Conservation (phyloP, 2,797 vertebrate species). For the Brachymystax lenok region DNA sequence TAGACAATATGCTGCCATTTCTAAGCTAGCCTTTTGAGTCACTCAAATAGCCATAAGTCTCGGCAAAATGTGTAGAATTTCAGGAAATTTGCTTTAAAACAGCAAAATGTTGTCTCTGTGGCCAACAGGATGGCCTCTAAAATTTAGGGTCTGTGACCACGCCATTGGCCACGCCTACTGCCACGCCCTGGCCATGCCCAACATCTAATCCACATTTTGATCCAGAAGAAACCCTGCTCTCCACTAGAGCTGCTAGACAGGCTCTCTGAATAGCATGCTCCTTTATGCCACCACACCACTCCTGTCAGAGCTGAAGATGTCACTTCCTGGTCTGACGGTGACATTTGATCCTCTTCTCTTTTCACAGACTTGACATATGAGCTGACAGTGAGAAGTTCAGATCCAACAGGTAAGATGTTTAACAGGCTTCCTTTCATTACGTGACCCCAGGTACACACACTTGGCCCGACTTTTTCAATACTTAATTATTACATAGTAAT, state of each 20-base stretch:
- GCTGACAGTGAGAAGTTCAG: slow-evolving; percentile 89
- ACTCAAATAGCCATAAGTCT: too few relatives aligned
- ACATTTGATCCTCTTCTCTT: slow-evolving; percentile 32
- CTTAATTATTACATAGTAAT: background rate
- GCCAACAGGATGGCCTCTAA: too few relatives aligned
- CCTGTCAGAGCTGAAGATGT: background rate
- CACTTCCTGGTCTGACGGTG: background rate
- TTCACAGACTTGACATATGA: slow-evolving; percentile 93
- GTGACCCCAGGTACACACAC: slow-evolving; percentile 8
- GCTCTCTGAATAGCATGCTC: slow-evolving; percentile 19
- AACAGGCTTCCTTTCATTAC: slow-evolving; percentile 1
- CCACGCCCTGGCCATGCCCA: slow-evolving; percentile 21
- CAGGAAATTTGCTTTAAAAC: too few relatives aligned
- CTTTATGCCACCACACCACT: slow-evolving; percentile 11
- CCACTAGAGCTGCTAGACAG: background rate
- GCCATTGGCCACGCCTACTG: slow-evolving; percentile 13
- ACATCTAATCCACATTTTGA: slow-evolving; percentile 17
- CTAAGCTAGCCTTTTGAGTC: slow-evolving; percentile 9
- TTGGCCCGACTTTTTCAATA: background rate
- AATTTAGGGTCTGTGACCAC: too few relatives aligned
- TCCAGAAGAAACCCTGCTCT: background rate
- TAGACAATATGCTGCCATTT: slow-evolving; percentile 16
- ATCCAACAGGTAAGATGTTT: slow-evolving; percentile 85
- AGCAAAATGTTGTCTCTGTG: too few relatives aligned
- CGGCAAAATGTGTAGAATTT: too few relatives aligned